A percentile compares a stretch with the other conserved stretches of the same genome.
Evolutionary conservation across 2,888 invertebrate species (phyloP).

Genomic region (Drosophila diplacantha): DNA sequence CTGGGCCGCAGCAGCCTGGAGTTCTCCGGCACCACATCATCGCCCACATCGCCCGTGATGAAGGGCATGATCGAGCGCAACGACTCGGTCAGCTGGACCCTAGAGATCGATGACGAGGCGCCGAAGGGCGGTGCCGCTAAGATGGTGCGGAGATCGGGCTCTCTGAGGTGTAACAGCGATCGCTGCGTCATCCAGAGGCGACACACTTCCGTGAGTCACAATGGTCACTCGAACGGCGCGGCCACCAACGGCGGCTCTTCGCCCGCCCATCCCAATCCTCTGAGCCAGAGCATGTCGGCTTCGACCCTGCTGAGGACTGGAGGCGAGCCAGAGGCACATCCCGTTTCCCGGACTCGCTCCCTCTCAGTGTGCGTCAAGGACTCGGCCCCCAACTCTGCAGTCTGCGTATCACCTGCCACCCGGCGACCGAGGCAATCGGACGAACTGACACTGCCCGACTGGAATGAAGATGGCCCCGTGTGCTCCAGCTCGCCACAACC

Average conservation of each 20-base stretch:
- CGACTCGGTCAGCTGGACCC: slow-evolving; percentile 91
- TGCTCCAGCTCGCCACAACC: slow-evolving; percentile 61
- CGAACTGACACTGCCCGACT: slow-evolving; percentile 30
- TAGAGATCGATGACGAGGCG: slow-evolving; percentile 86
- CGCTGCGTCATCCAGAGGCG: slow-evolving; percentile 76
- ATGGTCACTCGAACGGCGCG: slow-evolving; percentile 20
- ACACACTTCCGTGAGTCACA: slow-evolving; percentile 70
- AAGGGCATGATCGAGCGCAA: slow-evolving; percentile 91
- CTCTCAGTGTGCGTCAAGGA: slow-evolving; percentile 77
- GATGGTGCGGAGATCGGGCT: slow-evolving; percentile 83
- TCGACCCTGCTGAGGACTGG: slow-evolving; percentile 76
- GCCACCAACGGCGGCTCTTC: slow-evolving; percentile 45
- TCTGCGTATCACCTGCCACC: slow-evolving; percentile 2
- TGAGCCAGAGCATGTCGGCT: slow-evolving; percentile 79
- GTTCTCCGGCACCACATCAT: slow-evolving; percentile 75
- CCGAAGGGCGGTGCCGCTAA: slow-evolving; percentile 85
- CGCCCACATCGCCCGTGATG: slow-evolving; percentile 85
- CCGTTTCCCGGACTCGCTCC: slow-evolving; percentile 77
- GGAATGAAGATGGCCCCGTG: slow-evolving; percentile 45
- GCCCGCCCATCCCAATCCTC: slow-evolving; percentile 69
- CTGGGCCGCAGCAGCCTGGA: slow-evolving; percentile 47
- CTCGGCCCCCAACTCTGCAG: slow-evolving; percentile 38
- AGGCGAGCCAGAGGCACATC: slow-evolving; percentile 73
- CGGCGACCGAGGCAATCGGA: slow-evolving; percentile 43
- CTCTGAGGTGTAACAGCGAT: slow-evolving; percentile 80